Conservation (phyloP, 2,888 invertebrate genomes). For the Ophion slaviceki region DNA sequence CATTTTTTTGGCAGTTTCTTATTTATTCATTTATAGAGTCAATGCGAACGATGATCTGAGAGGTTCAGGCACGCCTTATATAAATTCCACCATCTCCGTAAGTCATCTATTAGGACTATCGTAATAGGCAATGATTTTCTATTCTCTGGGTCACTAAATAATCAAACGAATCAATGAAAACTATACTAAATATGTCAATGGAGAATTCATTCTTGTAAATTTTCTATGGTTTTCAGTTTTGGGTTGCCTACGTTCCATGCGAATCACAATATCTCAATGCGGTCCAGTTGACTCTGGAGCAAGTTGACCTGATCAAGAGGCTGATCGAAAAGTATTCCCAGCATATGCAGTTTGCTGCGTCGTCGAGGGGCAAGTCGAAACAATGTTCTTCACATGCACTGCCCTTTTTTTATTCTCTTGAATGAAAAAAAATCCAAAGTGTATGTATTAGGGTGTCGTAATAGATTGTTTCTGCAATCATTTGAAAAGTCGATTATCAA, state of each 20-base stretch:
- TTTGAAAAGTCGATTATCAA: not conserved
- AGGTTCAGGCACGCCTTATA: not conserved
- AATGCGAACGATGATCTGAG: too few species aligned
- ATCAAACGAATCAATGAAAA: not conserved
- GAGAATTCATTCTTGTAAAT: not conserved
- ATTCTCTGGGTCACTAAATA: not conserved
- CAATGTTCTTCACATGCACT: not conserved
- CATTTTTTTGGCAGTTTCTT: not conserved
- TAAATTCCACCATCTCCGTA: not conserved
- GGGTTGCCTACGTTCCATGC: slow-evolving; percentile 90
- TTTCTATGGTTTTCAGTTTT: slow-evolving; percentile 85
- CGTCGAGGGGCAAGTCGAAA: slow-evolving; percentile 86
- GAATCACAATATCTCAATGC: slow-evolving; percentile 89
- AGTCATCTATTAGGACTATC: not conserved
- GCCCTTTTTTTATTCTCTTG: not conserved
- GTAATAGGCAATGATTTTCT: not conserved
- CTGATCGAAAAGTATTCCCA: slow-evolving; percentile 89
- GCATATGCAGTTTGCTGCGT: slow-evolving; percentile 87
- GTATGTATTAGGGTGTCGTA: not conserved
- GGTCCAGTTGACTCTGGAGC: slow-evolving; percentile 89
- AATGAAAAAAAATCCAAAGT: not conserved
- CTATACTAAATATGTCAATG: not conserved
- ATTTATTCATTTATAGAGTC: too few species aligned
- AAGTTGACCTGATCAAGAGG: slow-evolving; percentile 90
- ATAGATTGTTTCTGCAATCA: not conserved